Percentiles rank a stretch among this genome's conserved stretches.
Conservation (phyloP, 1,140 invertebrate genomes). For the Venustaconcha ellipsiformis region DNA sequence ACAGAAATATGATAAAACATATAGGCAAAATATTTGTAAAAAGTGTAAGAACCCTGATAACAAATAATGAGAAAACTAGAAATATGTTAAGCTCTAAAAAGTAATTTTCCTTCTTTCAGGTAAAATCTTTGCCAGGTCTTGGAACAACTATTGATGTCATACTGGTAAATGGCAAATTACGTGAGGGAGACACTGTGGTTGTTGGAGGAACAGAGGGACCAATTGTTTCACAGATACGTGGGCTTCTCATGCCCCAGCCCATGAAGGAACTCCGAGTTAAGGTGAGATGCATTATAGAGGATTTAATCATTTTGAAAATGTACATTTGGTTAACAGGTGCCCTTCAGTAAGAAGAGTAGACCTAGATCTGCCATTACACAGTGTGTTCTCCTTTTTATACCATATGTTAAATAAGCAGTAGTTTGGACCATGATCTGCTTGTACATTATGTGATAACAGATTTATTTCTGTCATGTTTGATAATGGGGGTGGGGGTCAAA, state of each 20-base stretch:
- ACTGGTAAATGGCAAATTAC: conserved; percentile 93
- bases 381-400: too few species aligned
- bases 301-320: too few species aligned
- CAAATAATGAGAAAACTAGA: too few species aligned
- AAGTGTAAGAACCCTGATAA: not conserved
- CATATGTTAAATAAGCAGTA: too few species aligned
- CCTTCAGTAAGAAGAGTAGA: not conserved
- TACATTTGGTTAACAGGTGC: too few species aligned
- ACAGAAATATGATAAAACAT: too few species aligned
- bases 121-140: conserved; percentile 96
- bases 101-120: conserved; percentile 66
- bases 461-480: too few species aligned
- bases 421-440: too few species aligned
- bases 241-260: conserved; percentile 97
- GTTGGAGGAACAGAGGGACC: conserved; percentile 98
- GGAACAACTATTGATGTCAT: conserved; percentile 99
- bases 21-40: not conserved
- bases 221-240: conserved; percentile 97
- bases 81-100: too few species aligned
- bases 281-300: conserved; percentile 69
- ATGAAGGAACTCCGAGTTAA: conserved; percentile 98
- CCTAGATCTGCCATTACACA: not conserved
- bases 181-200: conserved; percentile 94
- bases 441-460: too few species aligned
- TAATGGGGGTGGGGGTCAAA: too few species aligned